phyloP scores from a whole-genome alignment of 2,888 invertebrate species.

The Diachrysia chrysitis region DNA sequence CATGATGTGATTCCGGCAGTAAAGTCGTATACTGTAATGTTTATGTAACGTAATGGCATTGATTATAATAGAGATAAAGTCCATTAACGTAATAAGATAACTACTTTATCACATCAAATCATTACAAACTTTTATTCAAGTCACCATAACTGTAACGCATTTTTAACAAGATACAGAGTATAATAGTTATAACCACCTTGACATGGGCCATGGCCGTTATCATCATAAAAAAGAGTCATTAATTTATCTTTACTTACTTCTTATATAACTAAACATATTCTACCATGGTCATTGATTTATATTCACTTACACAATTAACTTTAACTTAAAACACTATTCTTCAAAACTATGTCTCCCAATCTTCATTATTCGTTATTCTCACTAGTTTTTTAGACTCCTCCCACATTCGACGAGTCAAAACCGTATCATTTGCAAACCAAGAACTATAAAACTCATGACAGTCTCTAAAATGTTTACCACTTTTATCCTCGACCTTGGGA shows the following conservation, averaged over 20 bases:
- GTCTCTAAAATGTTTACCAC: slow-evolving; percentile 78
- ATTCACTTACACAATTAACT: too few species aligned
- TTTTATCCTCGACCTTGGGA: slow-evolving; percentile 65
- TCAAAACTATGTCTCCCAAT: slow-evolving; percentile 69
- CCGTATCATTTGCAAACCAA: slow-evolving; percentile 80
- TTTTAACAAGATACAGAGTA: not conserved
- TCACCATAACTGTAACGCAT: not conserved
- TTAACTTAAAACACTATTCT: not conserved
- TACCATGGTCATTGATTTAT: not conserved
- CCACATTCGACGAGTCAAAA: slow-evolving; percentile 70
- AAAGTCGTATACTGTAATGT: not conserved
- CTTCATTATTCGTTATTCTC: slow-evolving; percentile 67
- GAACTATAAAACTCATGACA: slow-evolving; percentile 76
- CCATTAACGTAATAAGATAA: not conserved
- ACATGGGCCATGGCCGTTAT: not conserved
- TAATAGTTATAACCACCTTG: not conserved
- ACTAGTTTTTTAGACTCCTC: slow-evolving; percentile 72
- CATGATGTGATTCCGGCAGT: too few species aligned
- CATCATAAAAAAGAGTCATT: not conserved
- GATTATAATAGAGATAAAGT: not conserved
- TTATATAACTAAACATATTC: not conserved
- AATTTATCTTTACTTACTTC: not conserved
- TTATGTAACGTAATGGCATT: not conserved
- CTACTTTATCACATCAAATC: too few species aligned
- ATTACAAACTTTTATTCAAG: not conserved